Conservation (phyloP, 37 sponge, comb jelly and placozoan genomes). For the Spongia lamella region DNA sequence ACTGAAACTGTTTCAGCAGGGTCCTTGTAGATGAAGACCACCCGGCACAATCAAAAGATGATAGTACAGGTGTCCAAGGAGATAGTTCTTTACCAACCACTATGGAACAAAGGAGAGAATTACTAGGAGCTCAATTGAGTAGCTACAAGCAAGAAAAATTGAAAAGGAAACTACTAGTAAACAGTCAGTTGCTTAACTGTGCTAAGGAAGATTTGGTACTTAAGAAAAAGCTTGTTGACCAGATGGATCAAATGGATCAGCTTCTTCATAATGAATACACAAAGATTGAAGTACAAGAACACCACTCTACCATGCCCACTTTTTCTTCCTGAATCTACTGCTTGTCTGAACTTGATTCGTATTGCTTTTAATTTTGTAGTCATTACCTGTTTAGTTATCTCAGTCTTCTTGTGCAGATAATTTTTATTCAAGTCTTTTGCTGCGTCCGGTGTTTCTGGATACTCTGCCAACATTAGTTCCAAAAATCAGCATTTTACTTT, state of each 20-base stretch:
- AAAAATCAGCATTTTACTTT: slow-evolving; percentile 21
- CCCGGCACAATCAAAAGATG: no score
- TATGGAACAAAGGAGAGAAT: neutral
- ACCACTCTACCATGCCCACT: neutral
- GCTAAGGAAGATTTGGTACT: neutral
- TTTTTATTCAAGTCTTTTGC: slow-evolving; percentile 2
- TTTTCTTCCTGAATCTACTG: neutral
- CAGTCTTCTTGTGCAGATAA: slow-evolving; percentile 4
- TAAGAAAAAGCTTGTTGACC: neutral
- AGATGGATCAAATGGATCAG: slow-evolving; percentile 6
- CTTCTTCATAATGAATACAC: neutral
- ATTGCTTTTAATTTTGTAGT: slow-evolving; percentile 17
- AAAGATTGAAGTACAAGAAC: neutral
- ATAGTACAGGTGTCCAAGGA: no score
- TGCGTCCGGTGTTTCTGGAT: neutral
- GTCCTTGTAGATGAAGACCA: no score
- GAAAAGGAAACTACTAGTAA: slow-evolving; percentile 1
- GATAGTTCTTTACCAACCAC: no score
- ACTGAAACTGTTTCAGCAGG: no score
- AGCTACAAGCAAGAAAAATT: slow-evolving; percentile 1
- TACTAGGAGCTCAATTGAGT: neutral
- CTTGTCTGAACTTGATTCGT: slow-evolving; percentile 7
- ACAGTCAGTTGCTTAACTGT: slow-evolving; percentile 5
- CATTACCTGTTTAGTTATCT: slow-evolving; percentile 12
- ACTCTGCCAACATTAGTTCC: neutral